These are phyloP conservation scores for Cuniculus paca DNA, from an alignment of 2,797 vertebrate genomes.

Conservation along the genomic window DNA sequence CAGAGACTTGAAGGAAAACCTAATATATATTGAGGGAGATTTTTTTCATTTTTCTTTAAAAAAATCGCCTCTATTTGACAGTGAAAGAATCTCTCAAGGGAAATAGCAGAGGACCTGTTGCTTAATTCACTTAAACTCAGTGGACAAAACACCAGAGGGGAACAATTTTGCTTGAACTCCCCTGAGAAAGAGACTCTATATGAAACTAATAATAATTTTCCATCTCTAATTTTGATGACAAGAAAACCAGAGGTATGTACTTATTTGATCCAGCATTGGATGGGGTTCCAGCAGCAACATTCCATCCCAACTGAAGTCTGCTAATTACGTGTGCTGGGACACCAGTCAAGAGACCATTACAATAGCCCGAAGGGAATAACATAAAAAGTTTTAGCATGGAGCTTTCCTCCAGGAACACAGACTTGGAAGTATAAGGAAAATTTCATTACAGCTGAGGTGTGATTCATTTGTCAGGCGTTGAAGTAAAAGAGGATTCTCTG, in stretches of 20 bases:
- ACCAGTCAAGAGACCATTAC: slow-evolving; percentile 70
- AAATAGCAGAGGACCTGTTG: slow-evolving; percentile 73
- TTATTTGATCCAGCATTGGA: slow-evolving; percentile 69
- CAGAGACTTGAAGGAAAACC: slow-evolving; percentile 52
- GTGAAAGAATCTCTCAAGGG: slow-evolving; percentile 66
- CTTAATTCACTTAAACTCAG: slow-evolving; percentile 70
- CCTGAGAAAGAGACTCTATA: slow-evolving; percentile 55
- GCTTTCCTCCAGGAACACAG: slow-evolving; percentile 69
- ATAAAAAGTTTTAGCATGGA: slow-evolving; percentile 39
- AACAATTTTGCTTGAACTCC: slow-evolving; percentile 73
- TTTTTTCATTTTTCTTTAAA: not conserved
- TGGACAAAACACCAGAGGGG: slow-evolving; percentile 71
- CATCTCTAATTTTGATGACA: slow-evolving; percentile 79
- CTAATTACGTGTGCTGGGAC: slow-evolving; percentile 59
- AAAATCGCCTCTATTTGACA: slow-evolving; percentile 69
- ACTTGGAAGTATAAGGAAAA: slow-evolving; percentile 45
- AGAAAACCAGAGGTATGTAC: slow-evolving; percentile 59
- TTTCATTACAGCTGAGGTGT: slow-evolving; percentile 61
- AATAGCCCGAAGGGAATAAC: slow-evolving; percentile 69
- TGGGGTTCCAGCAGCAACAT: slow-evolving; percentile 61
- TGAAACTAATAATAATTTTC: slow-evolving; percentile 79
- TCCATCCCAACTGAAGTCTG: slow-evolving; percentile 61
- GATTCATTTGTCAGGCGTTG: slow-evolving; percentile 48
- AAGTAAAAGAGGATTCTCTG: slow-evolving; percentile 37
- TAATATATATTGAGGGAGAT: slow-evolving; percentile 52